Evolutionary conservation across 2,888 invertebrate genomes (phyloP).

Genomic region (Tipula helvola): DNA sequence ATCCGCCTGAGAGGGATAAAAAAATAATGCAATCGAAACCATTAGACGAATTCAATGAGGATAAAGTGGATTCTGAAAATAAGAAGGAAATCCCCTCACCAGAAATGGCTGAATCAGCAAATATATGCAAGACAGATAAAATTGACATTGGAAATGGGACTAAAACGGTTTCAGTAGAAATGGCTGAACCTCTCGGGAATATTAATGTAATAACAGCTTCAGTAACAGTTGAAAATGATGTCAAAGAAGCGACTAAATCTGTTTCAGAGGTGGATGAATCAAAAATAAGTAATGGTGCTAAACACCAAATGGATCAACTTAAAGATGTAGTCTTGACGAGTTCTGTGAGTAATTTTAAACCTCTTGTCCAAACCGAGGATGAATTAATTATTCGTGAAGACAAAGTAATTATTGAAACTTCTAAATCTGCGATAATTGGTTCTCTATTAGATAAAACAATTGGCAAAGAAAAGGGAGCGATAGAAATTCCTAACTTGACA

Average conservation of each 20-base stretch:
- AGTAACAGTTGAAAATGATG: background rate
- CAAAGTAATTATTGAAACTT: background rate
- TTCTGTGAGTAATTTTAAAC: background rate
- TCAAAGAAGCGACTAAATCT: background rate
- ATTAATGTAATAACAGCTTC: background rate
- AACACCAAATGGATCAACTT: background rate
- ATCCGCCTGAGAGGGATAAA: background rate
- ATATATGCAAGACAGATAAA: background rate
- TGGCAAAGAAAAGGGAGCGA: background rate
- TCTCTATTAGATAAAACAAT: background rate
- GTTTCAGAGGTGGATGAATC: background rate
- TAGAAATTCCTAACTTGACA: background rate
- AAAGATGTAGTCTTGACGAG: background rate
- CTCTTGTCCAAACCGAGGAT: background rate
- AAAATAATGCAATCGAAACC: background rate
- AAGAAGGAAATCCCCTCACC: background rate
- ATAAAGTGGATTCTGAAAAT: background rate
- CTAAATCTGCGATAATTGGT: background rate
- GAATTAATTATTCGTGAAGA: background rate
- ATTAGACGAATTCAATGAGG: background rate
- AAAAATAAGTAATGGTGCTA: background rate
- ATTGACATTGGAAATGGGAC: background rate
- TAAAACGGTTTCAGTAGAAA: background rate
- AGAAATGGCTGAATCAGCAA: background rate
- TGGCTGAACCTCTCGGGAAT: background rate